Conservation (phyloP, 2,888 invertebrate species). For the Anagyrus pseudococci region DNA sequence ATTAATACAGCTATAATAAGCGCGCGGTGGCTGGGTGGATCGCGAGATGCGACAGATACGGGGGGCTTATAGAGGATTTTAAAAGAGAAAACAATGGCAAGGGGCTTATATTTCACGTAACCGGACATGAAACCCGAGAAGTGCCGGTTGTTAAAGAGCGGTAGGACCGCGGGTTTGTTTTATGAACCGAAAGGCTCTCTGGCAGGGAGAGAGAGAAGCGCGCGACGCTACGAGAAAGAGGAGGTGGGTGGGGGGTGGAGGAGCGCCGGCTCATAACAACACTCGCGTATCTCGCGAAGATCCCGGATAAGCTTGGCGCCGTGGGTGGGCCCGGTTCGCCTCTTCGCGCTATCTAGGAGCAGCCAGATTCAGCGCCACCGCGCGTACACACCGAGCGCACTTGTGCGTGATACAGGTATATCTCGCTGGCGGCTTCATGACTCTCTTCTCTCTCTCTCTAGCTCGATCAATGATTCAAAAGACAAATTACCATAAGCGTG, state of each 20-base stretch:
- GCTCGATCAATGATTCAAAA: too few relatives aligned
- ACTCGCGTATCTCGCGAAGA: slow-evolving; percentile 46
- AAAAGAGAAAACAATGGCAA: slow-evolving; percentile 45
- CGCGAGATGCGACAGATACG: too few relatives aligned
- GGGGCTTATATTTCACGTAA: slow-evolving; percentile 39
- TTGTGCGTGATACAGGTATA: background rate
- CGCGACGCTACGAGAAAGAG: slow-evolving; percentile 30
- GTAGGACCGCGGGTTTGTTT: slow-evolving; percentile 15
- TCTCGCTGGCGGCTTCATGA: too few relatives aligned
- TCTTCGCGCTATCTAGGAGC: slow-evolving; percentile 26
- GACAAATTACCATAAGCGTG: too few relatives aligned
- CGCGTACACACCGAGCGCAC: background rate
- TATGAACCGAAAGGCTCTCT: slow-evolving; percentile 21
- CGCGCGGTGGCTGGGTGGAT: background rate
- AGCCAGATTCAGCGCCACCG: background rate
- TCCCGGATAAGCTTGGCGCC: slow-evolving; percentile 58
- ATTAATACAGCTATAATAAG: slow-evolving; percentile 15
- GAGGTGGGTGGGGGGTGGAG: slow-evolving; percentile 28
- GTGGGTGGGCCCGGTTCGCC: slow-evolving; percentile 55
- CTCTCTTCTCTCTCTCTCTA: too few relatives aligned
- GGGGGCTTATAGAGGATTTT: background rate
- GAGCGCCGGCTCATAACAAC: slow-evolving; percentile 44
- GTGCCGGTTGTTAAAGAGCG: slow-evolving; percentile 42
- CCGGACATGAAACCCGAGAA: slow-evolving; percentile 59
- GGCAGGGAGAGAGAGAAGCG: slow-evolving; percentile 17